Evolutionary conservation across 1,140 invertebrate species (phyloP).

Genomic region (Drosophila miranda): DNA sequence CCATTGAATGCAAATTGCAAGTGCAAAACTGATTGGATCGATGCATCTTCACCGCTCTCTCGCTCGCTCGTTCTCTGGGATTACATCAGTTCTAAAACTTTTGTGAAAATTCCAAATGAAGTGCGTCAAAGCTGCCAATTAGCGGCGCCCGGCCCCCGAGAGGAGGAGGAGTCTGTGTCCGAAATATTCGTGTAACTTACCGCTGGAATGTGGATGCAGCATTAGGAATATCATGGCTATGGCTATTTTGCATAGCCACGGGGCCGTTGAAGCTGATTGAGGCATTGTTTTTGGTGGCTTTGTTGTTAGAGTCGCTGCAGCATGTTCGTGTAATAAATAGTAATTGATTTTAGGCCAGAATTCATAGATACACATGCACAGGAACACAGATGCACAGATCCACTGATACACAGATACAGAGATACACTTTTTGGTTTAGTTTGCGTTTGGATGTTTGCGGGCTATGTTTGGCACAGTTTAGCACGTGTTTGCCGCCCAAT

Average conservation of each 20-base stretch:
- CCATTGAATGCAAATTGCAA: slow-evolving; percentile 67
- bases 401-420: slow-evolving; percentile 8
- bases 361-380: neutral
- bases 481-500: slow-evolving; percentile 44
- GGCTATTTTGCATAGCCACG: slow-evolving; percentile 58
- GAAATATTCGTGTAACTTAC: slow-evolving; percentile 39
- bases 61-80: no score
- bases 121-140: slow-evolving; percentile 26
- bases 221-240: slow-evolving; percentile 54
- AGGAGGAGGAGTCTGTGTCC: neutral
- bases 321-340: slow-evolving; percentile 40
- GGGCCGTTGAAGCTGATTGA: slow-evolving; percentile 36
- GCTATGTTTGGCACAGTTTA: slow-evolving; percentile 46
- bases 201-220: slow-evolving; percentile 48
- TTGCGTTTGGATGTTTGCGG: slow-evolving; percentile 15
- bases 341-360: slow-evolving; percentile 52
- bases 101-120: slow-evolving; percentile 21
- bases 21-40: slow-evolving; percentile 59
- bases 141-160: slow-evolving; percentile 1
- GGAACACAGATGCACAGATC: neutral
- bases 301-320: slow-evolving; percentile 14
- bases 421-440: slow-evolving; percentile 40
- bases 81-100: neutral
- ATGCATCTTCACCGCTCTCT: slow-evolving; percentile 22
- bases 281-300: slow-evolving; percentile 51